phyloP scores from a whole-genome alignment of 2,888 invertebrate genomes.

The Shargacucullia verbasci region DNA sequence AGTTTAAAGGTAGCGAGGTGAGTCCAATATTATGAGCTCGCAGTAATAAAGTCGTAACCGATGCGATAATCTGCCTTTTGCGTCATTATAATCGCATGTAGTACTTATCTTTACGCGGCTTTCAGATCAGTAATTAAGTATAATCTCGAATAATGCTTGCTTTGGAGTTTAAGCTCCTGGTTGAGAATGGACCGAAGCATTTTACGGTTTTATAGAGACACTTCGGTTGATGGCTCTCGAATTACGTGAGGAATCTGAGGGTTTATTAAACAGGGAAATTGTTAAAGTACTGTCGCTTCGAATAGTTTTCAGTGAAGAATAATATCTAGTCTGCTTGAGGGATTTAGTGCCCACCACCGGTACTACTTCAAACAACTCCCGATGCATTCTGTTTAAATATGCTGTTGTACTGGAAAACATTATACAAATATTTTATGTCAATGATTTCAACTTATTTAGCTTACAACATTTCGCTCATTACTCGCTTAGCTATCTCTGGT shows the following conservation, averaged over 20 bases:
- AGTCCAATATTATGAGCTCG: slow-evolving; percentile 15
- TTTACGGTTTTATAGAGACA: background rate
- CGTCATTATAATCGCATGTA: slow-evolving; percentile 40
- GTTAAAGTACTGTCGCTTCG: too few species aligned
- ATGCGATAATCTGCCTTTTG: slow-evolving; percentile 35
- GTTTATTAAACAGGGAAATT: too few species aligned
- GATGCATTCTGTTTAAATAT: too few species aligned
- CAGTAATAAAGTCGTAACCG: slow-evolving; percentile 39
- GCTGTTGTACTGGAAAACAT: too few species aligned
- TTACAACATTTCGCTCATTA: background rate
- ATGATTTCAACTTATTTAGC: background rate
- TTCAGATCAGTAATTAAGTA: slow-evolving; percentile 48
- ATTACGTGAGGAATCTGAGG: too few species aligned
- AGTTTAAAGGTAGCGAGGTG: background rate
- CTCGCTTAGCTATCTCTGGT: slow-evolving; percentile 21
- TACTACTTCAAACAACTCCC: too few species aligned
- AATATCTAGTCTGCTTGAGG: too few species aligned
- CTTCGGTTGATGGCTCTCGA: too few species aligned
- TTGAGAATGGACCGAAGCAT: too few species aligned
- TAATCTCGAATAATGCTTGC: slow-evolving; percentile 37
- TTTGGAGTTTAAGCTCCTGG: slow-evolving; percentile 5
- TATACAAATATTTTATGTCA: too few species aligned
- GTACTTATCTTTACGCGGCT: slow-evolving; percentile 39
- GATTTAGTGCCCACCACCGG: too few species aligned
- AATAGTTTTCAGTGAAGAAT: too few species aligned